Percentiles rank a stretch among this genome's conserved stretches.
Evolutionary conservation across 2,797 vertebrate genomes (phyloP).

Genomic region (Sorex maritimensis): DNA sequence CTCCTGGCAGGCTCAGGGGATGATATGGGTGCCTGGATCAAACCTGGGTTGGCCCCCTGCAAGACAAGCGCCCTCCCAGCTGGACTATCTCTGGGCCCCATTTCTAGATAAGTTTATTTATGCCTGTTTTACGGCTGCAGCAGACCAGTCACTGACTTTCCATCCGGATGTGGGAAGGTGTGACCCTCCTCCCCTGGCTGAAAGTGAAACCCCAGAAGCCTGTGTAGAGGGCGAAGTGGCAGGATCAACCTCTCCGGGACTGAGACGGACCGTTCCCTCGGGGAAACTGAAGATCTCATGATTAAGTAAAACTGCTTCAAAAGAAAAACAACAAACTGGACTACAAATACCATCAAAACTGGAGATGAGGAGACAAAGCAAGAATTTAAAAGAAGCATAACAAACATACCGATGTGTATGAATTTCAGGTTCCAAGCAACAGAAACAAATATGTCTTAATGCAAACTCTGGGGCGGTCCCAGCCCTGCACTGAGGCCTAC

Average conservation of each 20-base stretch:
- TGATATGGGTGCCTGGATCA: too few relatives aligned
- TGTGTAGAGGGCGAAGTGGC: background rate
- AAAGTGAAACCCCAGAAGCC: background rate
- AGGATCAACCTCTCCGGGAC: background rate
- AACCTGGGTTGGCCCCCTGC: too few relatives aligned
- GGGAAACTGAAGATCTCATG: background rate
- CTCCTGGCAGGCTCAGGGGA: too few relatives aligned
- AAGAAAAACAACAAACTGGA: constrained; percentile 4
- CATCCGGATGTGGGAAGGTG: background rate
- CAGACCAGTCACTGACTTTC: background rate
- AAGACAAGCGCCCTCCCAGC: too few relatives aligned
- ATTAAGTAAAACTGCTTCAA: background rate
- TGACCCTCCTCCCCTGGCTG: background rate
- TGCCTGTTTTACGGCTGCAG: background rate
- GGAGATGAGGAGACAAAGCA: background rate
- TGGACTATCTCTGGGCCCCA: too few relatives aligned
- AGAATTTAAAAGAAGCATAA: background rate
- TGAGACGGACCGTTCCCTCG: background rate
- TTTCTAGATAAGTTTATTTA: background rate
- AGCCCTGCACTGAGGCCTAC: too few relatives aligned
- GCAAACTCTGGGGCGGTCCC: background rate
- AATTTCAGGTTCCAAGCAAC: background rate
- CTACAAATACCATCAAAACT: background rate
- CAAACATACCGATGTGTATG: background rate
- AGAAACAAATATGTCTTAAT: background rate